phyloP scores from a whole-genome alignment of 2,113 vertebrate genomes.

The Rhagologus leucostigma region DNA sequence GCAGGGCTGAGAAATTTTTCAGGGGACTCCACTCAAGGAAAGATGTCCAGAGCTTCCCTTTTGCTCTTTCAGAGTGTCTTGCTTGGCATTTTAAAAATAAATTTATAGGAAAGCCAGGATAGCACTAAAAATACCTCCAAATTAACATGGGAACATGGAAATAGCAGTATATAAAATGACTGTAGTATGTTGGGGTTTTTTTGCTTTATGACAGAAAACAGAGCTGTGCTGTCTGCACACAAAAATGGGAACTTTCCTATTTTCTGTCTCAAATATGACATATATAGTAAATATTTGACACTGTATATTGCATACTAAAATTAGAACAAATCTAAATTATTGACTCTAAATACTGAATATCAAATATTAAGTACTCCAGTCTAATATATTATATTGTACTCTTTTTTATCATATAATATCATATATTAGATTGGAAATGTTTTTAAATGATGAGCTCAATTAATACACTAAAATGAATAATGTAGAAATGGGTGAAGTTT shows the following conservation, averaged over 20 bases:
- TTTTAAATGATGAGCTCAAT: neutral
- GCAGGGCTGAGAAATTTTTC: neutral
- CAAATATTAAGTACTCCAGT: neutral
- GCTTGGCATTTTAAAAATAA: neutral
- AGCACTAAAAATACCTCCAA: neutral
- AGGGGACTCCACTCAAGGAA: neutral
- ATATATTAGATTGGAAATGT: neutral
- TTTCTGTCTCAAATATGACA: neutral
- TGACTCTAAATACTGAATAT: neutral
- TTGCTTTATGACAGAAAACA: neutral
- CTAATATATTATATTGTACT: neutral
- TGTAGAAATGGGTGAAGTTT: neutral
- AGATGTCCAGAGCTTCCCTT: neutral
- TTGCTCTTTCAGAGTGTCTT: neutral
- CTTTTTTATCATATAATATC: neutral
- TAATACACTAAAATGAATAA: neutral
- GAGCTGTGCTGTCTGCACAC: neutral
- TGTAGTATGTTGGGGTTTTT: accelerated
- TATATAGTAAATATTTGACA: neutral
- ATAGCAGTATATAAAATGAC: neutral
- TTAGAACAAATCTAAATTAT: neutral
- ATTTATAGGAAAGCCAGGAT: neutral
- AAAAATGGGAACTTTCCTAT: neutral
- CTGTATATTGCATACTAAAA: neutral
- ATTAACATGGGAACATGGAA: neutral